A percentile compares a stretch with the other conserved stretches of the same genome.
These are phyloP conservation scores for Lepilemur ruficaudatus DNA, from an alignment of 2,797 vertebrate species.

Conservation along the genomic window DNA sequence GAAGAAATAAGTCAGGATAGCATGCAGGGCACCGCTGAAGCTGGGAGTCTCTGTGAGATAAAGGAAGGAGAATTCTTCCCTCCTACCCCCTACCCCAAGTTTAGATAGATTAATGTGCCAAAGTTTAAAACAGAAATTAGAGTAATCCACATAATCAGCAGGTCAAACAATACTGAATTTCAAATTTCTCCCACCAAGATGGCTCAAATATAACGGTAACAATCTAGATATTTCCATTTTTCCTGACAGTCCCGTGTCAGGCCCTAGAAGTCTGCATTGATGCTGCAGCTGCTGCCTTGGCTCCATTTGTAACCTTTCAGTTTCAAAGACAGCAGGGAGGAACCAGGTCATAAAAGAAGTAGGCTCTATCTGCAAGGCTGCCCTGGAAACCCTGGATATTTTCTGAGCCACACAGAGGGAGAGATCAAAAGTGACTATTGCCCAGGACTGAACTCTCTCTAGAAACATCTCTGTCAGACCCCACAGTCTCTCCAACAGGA, in stretches of 20 bases:
- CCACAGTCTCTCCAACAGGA: neutral
- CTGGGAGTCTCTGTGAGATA: neutral
- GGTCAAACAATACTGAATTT: neutral
- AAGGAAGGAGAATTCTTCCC: neutral
- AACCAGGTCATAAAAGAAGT: constrained; percentile 83
- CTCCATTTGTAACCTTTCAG: constrained; percentile 93
- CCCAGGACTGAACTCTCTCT: neutral
- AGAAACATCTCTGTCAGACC: neutral
- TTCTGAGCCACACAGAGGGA: neutral
- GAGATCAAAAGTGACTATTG: neutral
- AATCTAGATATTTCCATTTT: constrained; percentile 92
- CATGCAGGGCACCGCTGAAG: neutral
- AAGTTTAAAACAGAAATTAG: constrained; percentile 37
- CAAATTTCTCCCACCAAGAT: neutral
- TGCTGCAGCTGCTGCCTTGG: constrained; percentile 95
- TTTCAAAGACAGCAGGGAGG: constrained; percentile 94
- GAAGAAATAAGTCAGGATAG: neutral
- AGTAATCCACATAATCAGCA: neutral
- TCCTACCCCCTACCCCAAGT: neutral
- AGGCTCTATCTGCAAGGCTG: neutral
- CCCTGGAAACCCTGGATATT: neutral
- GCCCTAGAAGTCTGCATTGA: constrained; percentile 94
- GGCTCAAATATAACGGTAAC: neutral
- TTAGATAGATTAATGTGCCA: neutral
- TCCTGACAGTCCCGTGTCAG: constrained; percentile 92